Evolutionary conservation across 2,888 invertebrate genomes (phyloP), one percentile per base, ranked within the genome.

Genomic region (Phengaris arion): DNA sequence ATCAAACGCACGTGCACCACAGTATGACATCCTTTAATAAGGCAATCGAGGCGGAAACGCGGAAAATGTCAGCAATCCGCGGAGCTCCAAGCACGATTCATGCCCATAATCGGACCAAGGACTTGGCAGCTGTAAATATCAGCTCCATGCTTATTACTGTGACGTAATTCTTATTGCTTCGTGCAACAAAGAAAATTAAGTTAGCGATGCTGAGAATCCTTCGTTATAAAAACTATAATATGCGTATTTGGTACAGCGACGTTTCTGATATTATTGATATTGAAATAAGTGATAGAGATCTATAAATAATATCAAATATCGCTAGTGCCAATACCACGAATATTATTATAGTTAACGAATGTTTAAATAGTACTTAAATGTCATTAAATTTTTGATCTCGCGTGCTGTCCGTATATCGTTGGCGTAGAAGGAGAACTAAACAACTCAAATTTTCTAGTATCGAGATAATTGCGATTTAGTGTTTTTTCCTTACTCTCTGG

Each of bases 31-130:
- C 91, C 88, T 91, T 89, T 87, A 90, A 90, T 92, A 92, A 87
- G 89, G 89, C 86, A 86, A 80, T 86, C 84, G 81, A 92, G 89
- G 87, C 91, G 93, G 93, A 93, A 93, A 93, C 88, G 86, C 90
- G 86, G 90, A 92, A 92, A 93, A 93, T 93, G 90, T 89, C 87
- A 88, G 92, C 90, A 90, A 92, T 92, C 88, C 89, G 87, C 85
- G 81, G 84, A 86, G 88, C 87, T 82, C 82, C 83, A 86, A 87
- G 91, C 92, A 92, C 93, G 93, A 93, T 86, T 91, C 90, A 88
- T 89, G 88, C 81, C 93, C 92, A 89, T 92, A 93, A 92, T 90
- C 90, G 90, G 92, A 87, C 91, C 92, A 92, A 93, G 93, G 92
- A 91, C 91, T 89, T 81, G 80, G 88, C 91, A 92, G 91, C 92